Evolutionary conservation across 1,140 invertebrate species (phyloP).

Genomic region (Plodia interpunctella): DNA sequence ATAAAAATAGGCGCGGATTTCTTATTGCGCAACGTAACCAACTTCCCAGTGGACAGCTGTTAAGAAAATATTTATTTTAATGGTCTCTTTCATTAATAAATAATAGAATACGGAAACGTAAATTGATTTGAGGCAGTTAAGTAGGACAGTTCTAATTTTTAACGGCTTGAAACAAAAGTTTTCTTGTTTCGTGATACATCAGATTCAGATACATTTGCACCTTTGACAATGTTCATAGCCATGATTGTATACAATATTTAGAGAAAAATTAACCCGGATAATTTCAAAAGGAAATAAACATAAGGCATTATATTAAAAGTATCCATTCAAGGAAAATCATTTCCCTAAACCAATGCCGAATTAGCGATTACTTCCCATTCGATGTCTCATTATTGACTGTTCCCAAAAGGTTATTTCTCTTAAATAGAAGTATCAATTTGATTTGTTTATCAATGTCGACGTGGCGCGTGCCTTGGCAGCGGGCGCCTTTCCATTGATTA

Average conservation of each 20-base stretch:
- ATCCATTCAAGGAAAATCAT: background rate
- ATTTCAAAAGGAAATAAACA: too few relatives aligned
- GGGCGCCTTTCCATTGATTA: background rate
- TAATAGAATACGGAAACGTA: conserved; percentile 23
- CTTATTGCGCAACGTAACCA: conserved; percentile 18
- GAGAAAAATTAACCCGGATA: too few relatives aligned
- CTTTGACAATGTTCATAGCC: background rate
- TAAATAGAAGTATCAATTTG: background rate
- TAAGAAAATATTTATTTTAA: conserved; percentile 18
- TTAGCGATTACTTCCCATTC: background rate
- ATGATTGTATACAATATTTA: too few relatives aligned
- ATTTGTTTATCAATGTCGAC: background rate
- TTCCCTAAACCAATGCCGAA: background rate
- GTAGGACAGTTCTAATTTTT: background rate
- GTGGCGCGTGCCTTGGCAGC: background rate
- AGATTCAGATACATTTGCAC: background rate
- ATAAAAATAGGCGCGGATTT: conserved; percentile 35
- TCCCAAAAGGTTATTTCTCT: background rate
- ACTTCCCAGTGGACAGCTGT: conserved; percentile 19
- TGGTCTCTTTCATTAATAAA: conserved; percentile 18
- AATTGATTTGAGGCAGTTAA: conserved; percentile 10
- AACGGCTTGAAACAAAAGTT: background rate
- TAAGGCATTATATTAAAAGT: background rate
- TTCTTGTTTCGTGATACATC: background rate
- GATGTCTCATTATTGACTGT: background rate